phyloP scores from a whole-genome alignment of 2,888 invertebrate species.

The Octonoba sinensis region DNA sequence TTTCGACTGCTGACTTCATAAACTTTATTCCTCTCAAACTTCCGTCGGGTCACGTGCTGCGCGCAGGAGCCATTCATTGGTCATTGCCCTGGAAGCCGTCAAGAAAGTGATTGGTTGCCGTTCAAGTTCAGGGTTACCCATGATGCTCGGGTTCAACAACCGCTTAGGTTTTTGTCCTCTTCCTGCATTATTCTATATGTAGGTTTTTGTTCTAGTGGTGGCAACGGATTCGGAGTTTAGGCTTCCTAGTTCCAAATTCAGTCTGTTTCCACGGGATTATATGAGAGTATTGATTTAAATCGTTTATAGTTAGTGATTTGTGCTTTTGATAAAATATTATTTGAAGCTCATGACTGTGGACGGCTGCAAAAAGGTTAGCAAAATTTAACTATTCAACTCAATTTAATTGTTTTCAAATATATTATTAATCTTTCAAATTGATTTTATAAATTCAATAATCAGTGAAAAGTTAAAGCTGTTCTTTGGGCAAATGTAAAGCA shows the following conservation, averaged over 20 bases:
- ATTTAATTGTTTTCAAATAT: background rate
- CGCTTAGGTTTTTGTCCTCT: conserved; percentile 33
- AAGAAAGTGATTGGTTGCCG: conserved; percentile 62
- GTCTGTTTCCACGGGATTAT: conserved; percentile 6
- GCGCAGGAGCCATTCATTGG: conserved; percentile 58
- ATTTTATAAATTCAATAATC: no score
- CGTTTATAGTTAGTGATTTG: no score
- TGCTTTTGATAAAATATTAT: background rate
- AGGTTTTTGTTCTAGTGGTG: conserved; percentile 62
- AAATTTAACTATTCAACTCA: background rate
- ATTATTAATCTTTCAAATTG: background rate
- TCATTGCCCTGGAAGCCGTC: conserved; percentile 62
- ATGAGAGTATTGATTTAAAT: no score
- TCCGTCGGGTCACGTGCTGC: conserved; percentile 32
- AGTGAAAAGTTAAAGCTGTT: no score
- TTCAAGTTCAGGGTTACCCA: conserved; percentile 64
- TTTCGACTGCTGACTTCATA: conserved; percentile 1
- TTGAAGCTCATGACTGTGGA: conserved; percentile 54
- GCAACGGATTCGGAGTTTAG: conserved; percentile 30
- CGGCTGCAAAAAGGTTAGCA: conserved; percentile 35
- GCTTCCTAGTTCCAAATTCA: conserved; percentile 30
- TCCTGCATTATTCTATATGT: conserved; percentile 54
- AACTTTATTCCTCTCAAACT: conserved; percentile 3
- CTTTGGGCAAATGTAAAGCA: background rate
- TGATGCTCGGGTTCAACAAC: conserved; percentile 62